phyloP scores from a whole-genome alignment of 2,888 invertebrate species.

The Helobdella robusta region DNA sequence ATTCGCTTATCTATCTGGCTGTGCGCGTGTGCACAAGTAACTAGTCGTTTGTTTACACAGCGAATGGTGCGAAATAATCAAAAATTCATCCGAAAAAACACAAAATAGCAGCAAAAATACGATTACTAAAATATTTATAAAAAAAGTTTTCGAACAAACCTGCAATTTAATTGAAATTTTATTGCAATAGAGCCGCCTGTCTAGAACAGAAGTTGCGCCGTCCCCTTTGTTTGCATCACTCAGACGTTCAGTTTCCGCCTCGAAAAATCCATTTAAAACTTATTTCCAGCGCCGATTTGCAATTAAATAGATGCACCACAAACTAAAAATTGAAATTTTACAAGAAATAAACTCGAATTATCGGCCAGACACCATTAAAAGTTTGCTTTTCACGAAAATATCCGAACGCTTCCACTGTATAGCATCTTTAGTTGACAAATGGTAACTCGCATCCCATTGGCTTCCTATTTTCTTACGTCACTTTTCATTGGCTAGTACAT shows the following conservation, averaged over 20 bases:
- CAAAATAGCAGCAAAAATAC: too few species aligned
- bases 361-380: slow-evolving; percentile 1
- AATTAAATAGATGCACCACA: background rate
- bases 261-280: background rate
- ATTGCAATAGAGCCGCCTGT: too few species aligned
- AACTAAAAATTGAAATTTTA: slow-evolving; percentile 3
- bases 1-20: too few species aligned
- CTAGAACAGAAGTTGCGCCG: too few species aligned
- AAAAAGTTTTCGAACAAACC: too few species aligned
- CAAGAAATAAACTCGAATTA: slow-evolving; percentile 5
- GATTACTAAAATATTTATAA: too few species aligned
- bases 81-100: too few species aligned
- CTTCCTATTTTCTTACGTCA: slow-evolving; percentile 8
- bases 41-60: too few species aligned
- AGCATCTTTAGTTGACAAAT: slow-evolving; percentile 25
- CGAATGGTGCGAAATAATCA: too few species aligned
- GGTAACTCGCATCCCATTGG: slow-evolving; percentile 17
- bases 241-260: background rate
- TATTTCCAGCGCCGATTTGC: background rate
- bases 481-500: slow-evolving; percentile 18
- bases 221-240: slow-evolving; percentile 22
- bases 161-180: too few species aligned
- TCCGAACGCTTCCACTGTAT: slow-evolving; percentile 10
- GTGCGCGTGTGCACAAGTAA: too few species aligned
- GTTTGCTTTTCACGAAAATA: background rate